Evolutionary conservation across 2,113 vertebrate genomes (phyloP), one percentile per base, ranked within the genome.

Genomic region (Abramis brama): DNA sequence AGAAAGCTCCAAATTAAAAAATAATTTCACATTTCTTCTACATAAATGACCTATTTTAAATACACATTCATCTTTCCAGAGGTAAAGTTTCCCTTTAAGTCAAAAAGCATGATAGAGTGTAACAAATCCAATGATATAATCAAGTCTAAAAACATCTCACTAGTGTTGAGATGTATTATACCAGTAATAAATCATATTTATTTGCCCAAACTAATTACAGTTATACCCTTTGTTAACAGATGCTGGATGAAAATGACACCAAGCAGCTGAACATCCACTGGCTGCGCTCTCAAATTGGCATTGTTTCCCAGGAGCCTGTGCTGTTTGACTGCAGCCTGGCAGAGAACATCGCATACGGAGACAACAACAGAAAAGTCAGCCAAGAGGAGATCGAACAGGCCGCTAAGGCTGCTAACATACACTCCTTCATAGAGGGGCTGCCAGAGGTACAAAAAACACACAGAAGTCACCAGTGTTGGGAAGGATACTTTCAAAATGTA

Each of bases 271-370:
- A 98, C 85, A 93, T 96, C 90, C 93, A 97, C 79, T 99, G 97
- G 97, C 78, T 99, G 62, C 93, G 98, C 87, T 91, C 97, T 15
- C 97, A 97, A 57, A 97, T 98, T 0, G 98, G 98, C 43, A 97
- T 99, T 0, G 97, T 99, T 43, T 99, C 97, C 45, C 98, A 99
- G 94, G 98, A 99, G 89, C 98, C 97, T 0, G 89, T 97, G 47
- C 94, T 99, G 60, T 99, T 99, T 77, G 97, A 99, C 94, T 97
- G 94, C 94, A 96, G 96, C 60, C 94, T 99, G 82, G 95, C 96
- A 0, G 97, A 99, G 82, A 99, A 99, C 79, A 99, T 99, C 0
- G 97, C 97, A 0, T 99, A 99, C 0, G 98, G 98, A 50, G 97
- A 99, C 92, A 98, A 97, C 91, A 96, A 93, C 82, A 94, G 96